These are phyloP conservation scores for Empidonax alnorum DNA, from an alignment of 2,113 vertebrate species.

Conservation along the genomic window DNA sequence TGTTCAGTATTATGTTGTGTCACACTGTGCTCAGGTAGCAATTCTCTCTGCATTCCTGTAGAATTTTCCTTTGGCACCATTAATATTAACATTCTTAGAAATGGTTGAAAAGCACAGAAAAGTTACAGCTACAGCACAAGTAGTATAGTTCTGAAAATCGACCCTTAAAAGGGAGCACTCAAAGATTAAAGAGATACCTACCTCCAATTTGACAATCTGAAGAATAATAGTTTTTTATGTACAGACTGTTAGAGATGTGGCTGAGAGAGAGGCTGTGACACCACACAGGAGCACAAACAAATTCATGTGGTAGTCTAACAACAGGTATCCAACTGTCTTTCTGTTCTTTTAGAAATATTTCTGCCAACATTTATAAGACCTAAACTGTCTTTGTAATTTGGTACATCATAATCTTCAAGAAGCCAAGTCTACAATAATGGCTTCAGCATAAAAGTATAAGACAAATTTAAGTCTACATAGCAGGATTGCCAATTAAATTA, in stretches of 20 bases:
- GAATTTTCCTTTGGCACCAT: neutral
- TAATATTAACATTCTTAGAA: neutral
- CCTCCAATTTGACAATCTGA: neutral
- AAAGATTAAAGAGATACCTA: neutral
- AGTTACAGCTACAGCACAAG: neutral
- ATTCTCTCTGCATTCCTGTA: neutral
- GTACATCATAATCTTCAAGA: neutral
- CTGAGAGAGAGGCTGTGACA: neutral
- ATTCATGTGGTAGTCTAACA: neutral
- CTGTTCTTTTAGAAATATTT: neutral
- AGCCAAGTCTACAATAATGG: neutral
- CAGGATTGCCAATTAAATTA: neutral
- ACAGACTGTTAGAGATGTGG: accelerated
- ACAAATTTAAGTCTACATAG: neutral
- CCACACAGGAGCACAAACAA: neutral
- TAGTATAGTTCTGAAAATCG: neutral
- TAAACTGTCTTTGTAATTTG: neutral
- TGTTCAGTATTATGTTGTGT: neutral
- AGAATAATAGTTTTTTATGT: neutral
- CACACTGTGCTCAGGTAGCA: neutral
- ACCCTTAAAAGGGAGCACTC: neutral
- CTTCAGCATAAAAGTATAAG: neutral
- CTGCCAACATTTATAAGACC: neutral
- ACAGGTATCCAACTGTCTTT: neutral
- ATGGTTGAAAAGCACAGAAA: neutral